Evolutionary conservation across 1,140 invertebrate genomes (phyloP), one percentile per base, ranked within the genome.

Genomic region (Drosophila busckii): DNA sequence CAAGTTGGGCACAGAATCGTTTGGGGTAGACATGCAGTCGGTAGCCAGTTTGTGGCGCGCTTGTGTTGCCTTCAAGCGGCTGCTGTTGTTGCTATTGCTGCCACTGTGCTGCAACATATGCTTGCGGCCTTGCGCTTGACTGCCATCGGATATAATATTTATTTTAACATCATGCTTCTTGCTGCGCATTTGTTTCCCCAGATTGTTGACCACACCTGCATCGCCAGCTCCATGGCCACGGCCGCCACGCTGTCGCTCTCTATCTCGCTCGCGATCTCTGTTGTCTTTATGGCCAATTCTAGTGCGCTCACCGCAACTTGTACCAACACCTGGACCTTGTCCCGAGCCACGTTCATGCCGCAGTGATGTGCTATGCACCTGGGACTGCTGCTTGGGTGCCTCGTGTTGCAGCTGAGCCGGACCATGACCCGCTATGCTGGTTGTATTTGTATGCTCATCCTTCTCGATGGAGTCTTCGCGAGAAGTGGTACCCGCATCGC

Each of bases 111-210:
- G 13, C 4, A 31, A 28, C 7, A n/a, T n/a, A n/a, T 46, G 62
- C 10, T 80, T 67, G 16, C 48, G 52, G 4, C 25, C 26, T 5
- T 9, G 31, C 23, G 19, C 13, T 13, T 75, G 66, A 0, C 44
- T 44, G 0, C 84, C 78, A 35, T 86, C 84, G 2, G 84, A 86
- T 10, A 86, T 86, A 26, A 85, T 85, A 31, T 86, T 86, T 29
- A 85, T 85, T 23, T 86, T 84, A 1, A 84, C 84, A 15, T 85
- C 84, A 23, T 86, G 80, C 50, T 84, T 85, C 54, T 85, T 85
- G 44, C 73, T 52, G 5, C 78, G 76, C 45, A 83, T 58, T 23
- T 83, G 55, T 17, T 76, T 76, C 62, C 76, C 70, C 10, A 83
- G 48, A 35, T 82, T 82, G 32, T 82, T 82, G 2, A 82, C 75